Evolutionary conservation across 1,140 invertebrate species (phyloP).

Genomic region (Melipona quadrifasciata): DNA sequence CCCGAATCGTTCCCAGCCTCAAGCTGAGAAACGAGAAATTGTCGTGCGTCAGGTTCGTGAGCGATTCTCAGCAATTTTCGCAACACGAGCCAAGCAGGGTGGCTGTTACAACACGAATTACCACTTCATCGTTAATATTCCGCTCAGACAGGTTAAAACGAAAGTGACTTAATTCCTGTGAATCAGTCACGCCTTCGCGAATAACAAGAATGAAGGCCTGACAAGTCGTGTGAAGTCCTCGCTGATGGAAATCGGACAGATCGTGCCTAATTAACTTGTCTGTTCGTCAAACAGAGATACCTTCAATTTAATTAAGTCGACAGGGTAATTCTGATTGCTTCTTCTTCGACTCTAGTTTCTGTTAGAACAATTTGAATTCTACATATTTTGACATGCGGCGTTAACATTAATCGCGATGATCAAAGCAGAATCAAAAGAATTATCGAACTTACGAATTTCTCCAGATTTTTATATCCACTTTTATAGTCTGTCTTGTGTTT

Average conservation of each 20-base stretch:
- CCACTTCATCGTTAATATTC: slow-evolving; percentile 30
- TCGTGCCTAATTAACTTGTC: slow-evolving; percentile 13
- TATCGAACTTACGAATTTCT: no score
- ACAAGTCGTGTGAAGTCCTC: background rate
- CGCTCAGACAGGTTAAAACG: slow-evolving; percentile 7
- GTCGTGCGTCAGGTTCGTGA: background rate
- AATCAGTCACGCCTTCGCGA: slow-evolving; percentile 11
- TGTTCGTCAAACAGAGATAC: background rate
- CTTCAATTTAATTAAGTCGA: background rate
- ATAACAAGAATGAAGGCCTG: slow-evolving; percentile 17
- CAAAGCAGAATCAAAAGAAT: no score
- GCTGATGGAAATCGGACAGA: slow-evolving; percentile 13
- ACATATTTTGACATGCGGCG: background rate
- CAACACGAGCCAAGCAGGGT: background rate
- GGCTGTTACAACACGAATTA: slow-evolving; percentile 38
- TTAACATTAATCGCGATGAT: no score
- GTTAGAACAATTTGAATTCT: background rate
- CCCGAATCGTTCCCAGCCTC: slow-evolving; percentile 4
- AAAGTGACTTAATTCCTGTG: slow-evolving; percentile 49
- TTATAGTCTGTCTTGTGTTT: no score
- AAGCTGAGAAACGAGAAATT: background rate
- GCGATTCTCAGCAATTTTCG: background rate
- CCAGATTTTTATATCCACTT: no score
- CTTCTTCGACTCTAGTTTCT: background rate
- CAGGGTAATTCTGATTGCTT: background rate